These are phyloP conservation scores for Psittacara wagleri DNA, from an alignment of 2,113 vertebrate genomes.

Conservation along the genomic window DNA sequence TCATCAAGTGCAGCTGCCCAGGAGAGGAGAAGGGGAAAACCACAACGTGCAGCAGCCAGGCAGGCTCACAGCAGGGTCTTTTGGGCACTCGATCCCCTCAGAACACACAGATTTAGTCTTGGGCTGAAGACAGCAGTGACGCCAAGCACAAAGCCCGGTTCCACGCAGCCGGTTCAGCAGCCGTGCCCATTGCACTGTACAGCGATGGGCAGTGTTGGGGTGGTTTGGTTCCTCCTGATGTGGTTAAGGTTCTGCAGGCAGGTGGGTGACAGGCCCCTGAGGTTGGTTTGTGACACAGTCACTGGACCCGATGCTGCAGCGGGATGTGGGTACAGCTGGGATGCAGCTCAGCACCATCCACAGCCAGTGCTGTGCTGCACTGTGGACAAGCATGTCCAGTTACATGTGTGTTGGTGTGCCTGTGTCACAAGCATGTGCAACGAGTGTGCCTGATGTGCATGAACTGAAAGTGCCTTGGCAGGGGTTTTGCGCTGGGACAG, in stretches of 20 bases:
- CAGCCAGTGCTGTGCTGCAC: rapidly evolving
- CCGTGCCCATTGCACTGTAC: rapidly evolving
- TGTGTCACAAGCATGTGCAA: rapidly evolving
- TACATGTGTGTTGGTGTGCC: neutral
- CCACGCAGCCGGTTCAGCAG: neutral
- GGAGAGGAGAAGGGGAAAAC: neutral
- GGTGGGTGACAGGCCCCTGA: neutral
- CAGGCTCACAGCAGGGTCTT: neutral
- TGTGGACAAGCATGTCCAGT: neutral
- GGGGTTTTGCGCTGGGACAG: neutral
- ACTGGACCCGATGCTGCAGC: rapidly evolving
- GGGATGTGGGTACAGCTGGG: neutral
- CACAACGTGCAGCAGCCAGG: neutral
- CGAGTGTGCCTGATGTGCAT: rapidly evolving
- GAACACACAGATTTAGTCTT: neutral
- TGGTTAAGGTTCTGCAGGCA: neutral
- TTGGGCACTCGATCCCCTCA: neutral
- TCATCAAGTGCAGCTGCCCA: neutral
- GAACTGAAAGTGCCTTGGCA: neutral
- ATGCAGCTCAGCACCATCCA: neutral
- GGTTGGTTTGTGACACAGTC: neutral
- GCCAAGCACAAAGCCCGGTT: neutral
- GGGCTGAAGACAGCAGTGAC: neutral
- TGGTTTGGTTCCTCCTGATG: neutral
- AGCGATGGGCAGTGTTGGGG: rapidly evolving